phyloP scores from a whole-genome alignment of 1,140 invertebrate species.

The Lethrus apterus region DNA sequence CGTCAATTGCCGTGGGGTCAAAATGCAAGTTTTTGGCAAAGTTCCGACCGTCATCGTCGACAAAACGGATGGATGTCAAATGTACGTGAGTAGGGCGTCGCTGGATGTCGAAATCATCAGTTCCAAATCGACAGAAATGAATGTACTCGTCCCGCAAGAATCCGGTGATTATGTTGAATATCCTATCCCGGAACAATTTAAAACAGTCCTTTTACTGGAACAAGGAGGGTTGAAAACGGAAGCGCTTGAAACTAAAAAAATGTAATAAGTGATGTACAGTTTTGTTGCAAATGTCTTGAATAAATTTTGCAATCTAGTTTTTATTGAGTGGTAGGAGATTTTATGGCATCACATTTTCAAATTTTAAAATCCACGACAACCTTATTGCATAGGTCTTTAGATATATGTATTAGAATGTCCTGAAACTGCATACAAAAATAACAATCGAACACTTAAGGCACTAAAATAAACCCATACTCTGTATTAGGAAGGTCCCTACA shows the following conservation, averaged over 20 bases:
- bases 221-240: neutral
- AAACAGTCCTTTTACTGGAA: neutral
- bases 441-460: too few relatives aligned
- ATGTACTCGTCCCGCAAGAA: neutral
- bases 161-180: neutral
- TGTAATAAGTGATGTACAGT: too few relatives aligned
- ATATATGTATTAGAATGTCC: too few relatives aligned
- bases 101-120: neutral
- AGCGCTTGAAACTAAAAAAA: neutral
- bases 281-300: too few relatives aligned
- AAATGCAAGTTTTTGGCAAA: neutral
- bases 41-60: neutral
- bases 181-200: slow-evolving; percentile 3
- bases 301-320: too few relatives aligned
- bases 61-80: slow-evolving; percentile 3
- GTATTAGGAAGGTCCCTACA: too few relatives aligned
- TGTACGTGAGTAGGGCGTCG: neutral
- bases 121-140: slow-evolving; percentile 3
- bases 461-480: too few relatives aligned
- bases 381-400: too few relatives aligned
- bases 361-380: neutral
- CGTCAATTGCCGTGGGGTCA: neutral
- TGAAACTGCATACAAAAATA: too few relatives aligned
- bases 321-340: neutral
- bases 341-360: neutral